Conservation (phyloP, 1,140 invertebrate genomes). For the Drosophila funebris region DNA sequence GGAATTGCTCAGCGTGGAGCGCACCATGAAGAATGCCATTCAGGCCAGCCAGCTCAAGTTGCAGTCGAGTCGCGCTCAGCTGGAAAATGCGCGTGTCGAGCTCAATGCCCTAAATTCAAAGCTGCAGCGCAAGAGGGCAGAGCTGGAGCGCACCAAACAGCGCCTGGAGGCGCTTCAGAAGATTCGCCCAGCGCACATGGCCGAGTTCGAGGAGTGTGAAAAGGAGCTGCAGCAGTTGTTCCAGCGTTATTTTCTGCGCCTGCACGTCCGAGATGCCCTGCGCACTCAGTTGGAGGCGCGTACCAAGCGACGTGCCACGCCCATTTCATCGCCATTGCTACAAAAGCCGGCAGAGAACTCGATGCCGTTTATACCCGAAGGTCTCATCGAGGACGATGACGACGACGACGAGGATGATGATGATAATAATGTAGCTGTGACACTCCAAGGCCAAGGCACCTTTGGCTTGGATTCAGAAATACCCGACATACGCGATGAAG, state of each 20-base stretch:
- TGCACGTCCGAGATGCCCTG: conserved; percentile 90
- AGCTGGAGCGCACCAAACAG: conserved; percentile 96
- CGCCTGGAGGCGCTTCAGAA: conserved; percentile 95
- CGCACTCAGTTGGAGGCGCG: conserved; percentile 66
- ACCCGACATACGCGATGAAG: conserved; percentile 74
- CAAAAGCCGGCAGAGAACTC: conserved; percentile 70
- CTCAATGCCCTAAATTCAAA: conserved; percentile 94
- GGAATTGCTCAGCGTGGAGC: conserved; percentile 93
- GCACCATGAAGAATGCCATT: conserved; percentile 88
- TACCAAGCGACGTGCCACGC: conserved; percentile 62
- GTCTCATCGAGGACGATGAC: conserved; percentile 76
- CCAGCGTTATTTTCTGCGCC: conserved; percentile 93
- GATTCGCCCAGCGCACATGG: conserved; percentile 98
- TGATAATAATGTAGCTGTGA: background rate
- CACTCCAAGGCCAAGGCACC: background rate
- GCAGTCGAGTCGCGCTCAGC: conserved; percentile 57
- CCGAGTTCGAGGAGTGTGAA: conserved; percentile 97
- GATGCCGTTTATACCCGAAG: conserved; percentile 80
- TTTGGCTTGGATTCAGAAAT: conserved; percentile 71
- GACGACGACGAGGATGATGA: conserved; percentile 47
- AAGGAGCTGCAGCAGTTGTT: conserved; percentile 93
- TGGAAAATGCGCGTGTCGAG: conserved; percentile 80
- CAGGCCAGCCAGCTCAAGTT: conserved; percentile 83
- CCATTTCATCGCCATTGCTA: conserved; percentile 65
- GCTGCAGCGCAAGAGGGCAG: conserved; percentile 94